Conservation (phyloP, 1,140 invertebrate genomes). For the Vanessa atalanta region DNA sequence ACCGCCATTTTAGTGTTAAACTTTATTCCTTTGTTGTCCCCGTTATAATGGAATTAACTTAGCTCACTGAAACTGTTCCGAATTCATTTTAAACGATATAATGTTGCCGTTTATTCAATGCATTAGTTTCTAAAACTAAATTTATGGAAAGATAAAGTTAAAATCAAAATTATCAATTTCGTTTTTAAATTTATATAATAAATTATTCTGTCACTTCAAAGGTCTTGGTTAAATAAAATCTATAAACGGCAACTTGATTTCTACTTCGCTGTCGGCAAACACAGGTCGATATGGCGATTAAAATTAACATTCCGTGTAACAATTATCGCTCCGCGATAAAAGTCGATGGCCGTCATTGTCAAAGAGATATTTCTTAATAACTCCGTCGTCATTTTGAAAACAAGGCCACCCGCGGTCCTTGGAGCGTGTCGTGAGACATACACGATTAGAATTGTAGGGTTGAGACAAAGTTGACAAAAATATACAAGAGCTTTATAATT, state of each 20-base stretch:
- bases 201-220: background rate
- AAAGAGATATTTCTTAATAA: conserved; percentile 50
- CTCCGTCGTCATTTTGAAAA: conserved; percentile 46
- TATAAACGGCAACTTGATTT: background rate
- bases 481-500: background rate
- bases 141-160: background rate
- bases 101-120: background rate
- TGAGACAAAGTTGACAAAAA: conserved; percentile 2
- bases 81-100: conserved; percentile 6
- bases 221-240: background rate
- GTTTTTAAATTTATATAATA: no score
- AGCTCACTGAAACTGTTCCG: background rate
- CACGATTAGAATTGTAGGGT: conserved; percentile 9
- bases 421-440: conserved; percentile 23
- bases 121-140: background rate
- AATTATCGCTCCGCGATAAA: conserved; percentile 42
- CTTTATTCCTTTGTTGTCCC: conserved; percentile 22
- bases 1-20: conserved; percentile 27
- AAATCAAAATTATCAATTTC: no score
- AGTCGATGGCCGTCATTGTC: conserved; percentile 40
- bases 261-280: background rate
- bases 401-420: conserved; percentile 36
- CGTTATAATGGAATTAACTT: conserved; percentile 12
- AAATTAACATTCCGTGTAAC: conserved; percentile 39
- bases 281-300: conserved; percentile 33